These are phyloP conservation scores for Chrysina gloriosa DNA, from an alignment of 2,888 invertebrate genomes.

Conservation along the genomic window DNA sequence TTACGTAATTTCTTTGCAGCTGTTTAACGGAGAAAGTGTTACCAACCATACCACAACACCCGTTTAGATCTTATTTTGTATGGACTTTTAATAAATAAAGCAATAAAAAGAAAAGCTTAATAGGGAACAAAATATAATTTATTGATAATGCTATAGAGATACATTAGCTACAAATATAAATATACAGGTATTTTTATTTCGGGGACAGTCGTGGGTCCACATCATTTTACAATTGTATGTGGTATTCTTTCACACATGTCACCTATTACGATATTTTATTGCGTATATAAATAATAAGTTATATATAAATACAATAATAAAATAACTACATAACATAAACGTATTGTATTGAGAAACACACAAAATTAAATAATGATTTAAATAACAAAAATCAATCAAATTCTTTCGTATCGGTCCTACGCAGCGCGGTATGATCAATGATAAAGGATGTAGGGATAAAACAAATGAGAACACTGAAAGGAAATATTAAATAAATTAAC, in stretches of 20 bases:
- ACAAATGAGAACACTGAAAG: constrained; percentile 56
- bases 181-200: constrained; percentile 59
- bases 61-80: background rate
- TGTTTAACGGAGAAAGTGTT: no score
- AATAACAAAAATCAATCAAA: constrained; percentile 63
- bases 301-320: constrained; percentile 67
- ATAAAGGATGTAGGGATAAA: constrained; percentile 53
- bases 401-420: constrained; percentile 63
- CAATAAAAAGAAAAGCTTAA: background rate
- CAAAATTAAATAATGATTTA: constrained; percentile 65
- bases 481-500: constrained; percentile 46
- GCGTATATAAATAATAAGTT: constrained; percentile 67
- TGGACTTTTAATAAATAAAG: background rate
- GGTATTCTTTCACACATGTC: constrained; percentile 61
- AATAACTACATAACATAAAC: constrained; percentile 67
- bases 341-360: constrained; percentile 63
- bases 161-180: constrained; percentile 64
- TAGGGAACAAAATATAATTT: constrained; percentile 66
- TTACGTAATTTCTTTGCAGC: no score
- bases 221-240: constrained; percentile 51
- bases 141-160: constrained; percentile 65
- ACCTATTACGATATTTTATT: constrained; percentile 57
- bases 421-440: constrained; percentile 50
- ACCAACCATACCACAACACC: no score
- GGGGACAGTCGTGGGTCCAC: constrained; percentile 49